These are phyloP conservation scores for Heliconius ismenius DNA, from an alignment of 2,888 invertebrate genomes.

Conservation along the genomic window DNA sequence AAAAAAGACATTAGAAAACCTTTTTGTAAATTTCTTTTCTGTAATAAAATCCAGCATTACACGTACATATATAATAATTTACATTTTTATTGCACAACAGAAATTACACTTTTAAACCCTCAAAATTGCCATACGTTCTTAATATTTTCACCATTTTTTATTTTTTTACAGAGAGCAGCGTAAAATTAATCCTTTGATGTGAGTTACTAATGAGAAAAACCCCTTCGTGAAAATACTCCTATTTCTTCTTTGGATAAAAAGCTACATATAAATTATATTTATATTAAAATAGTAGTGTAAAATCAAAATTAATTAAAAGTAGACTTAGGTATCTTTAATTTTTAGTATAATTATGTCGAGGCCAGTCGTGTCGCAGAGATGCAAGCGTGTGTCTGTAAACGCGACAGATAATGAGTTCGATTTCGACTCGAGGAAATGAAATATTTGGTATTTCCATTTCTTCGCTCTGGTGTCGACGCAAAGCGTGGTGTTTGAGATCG, in stretches of 20 bases:
- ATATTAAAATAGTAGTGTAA: background rate
- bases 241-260: background rate
- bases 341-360: no score
- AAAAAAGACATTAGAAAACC: no score
- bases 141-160: conserved; percentile 4
- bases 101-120: conserved; percentile 21
- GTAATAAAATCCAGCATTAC: background rate
- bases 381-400: no score
- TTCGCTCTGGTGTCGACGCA: no score
- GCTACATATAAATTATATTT: background rate
- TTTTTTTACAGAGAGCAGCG: conserved; percentile 9
- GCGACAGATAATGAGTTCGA: no score
- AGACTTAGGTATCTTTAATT: no score
- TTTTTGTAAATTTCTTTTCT: background rate
- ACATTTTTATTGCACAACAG: conserved; percentile 11
- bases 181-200: conserved; percentile 35
- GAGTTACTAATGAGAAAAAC: conserved; percentile 9
- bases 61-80: conserved; percentile 5
- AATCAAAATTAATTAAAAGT: no score
- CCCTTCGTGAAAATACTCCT: background rate
- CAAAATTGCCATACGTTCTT: conserved; percentile 13
- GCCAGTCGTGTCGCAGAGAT: no score
- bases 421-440: no score
- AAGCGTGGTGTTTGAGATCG: no score
- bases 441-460: no score